Base-by-base conservation (phyloP, 2,113 vertebrate genomes). In the Marmota monax region DNA sequence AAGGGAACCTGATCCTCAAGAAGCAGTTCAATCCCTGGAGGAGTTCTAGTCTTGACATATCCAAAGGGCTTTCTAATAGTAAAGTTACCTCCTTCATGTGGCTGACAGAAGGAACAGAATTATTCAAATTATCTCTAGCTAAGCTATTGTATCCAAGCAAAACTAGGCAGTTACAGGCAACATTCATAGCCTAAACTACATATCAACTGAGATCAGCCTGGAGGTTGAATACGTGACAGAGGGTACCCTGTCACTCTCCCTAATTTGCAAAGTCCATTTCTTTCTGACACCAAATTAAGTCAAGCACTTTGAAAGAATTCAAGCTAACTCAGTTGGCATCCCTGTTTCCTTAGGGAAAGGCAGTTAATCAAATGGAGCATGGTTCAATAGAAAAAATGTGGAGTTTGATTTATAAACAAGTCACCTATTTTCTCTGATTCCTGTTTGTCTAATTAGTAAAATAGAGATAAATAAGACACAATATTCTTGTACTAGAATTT, bases 401-500 rank as follows among this genome's bases (percentile, higher is more conserved):
- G 63, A 78, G 80, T 45, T 73, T 67, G 3, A 87, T 20, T 90
- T 82, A 90, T 11, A 83, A 80, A 34, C 39, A 79, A 84, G 56
- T 93, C 37, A 73, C 9, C 61, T 61, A 16, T 51, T 61, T 86
- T 48, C 87, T 91, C 53, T 2, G 22, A 77, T 17, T 72, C 61
- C 87, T 84, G 22, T 74, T 82, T 63, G 84, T 89, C 69, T 94
- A 56, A 48, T 34, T 37, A 34, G 56, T 85, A 85, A 95, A 80
- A 76, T 1, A 80, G 11, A 23, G 25, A 58, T 22, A 82, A 17
- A 29, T 23, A 70, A n/a, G 65, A 83, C n/a, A 69, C 58, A 79
- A 84, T 22, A 56, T 42, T 34, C 6, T 45, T 42, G n/a, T 37
- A 51, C 22, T 18, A 20, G n/a, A 51, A 88, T 45, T 93, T 88